These are phyloP conservation scores for Drosophila seguyi DNA, from an alignment of 1,140 invertebrate species.

Conservation along the genomic window DNA sequence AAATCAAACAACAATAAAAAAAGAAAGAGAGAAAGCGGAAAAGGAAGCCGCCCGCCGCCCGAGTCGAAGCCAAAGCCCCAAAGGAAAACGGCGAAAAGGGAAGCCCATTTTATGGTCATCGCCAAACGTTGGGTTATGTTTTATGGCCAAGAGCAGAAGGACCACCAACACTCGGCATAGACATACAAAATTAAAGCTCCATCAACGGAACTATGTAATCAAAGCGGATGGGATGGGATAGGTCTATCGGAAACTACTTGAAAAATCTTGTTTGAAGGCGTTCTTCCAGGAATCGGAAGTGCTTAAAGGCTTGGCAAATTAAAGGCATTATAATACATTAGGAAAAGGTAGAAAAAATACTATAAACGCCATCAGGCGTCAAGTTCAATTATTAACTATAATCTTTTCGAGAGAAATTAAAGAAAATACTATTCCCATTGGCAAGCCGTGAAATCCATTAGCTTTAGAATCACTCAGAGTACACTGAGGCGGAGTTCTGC, in stretches of 20 bases:
- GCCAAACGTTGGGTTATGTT: constrained; percentile 65
- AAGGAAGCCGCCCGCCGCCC: constrained; percentile 16
- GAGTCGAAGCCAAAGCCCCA: constrained; percentile 9
- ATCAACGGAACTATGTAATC: constrained; percentile 36
- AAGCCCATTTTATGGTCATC: constrained; percentile 70
- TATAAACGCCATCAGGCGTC: too few relatives aligned
- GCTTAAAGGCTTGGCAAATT: too few relatives aligned
- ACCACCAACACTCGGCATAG: constrained; percentile 13
- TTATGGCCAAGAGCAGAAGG: constrained; percentile 37
- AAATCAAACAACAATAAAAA: constrained; percentile 80
- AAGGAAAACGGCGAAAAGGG: constrained; percentile 36
- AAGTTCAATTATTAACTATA: too few relatives aligned
- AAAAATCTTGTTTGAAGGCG: background rate
- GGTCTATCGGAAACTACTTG: background rate
- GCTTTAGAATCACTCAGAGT: constrained; percentile 3
- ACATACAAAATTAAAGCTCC: constrained; percentile 38
- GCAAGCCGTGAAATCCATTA: background rate
- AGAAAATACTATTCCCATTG: background rate
- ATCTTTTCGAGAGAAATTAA: background rate
- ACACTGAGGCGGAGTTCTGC: background rate
- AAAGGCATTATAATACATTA: too few relatives aligned
- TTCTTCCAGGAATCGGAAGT: background rate
- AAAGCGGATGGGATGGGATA: background rate
- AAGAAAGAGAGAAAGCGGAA: constrained; percentile 23
- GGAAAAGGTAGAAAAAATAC: too few relatives aligned